A percentile compares a stretch with the other conserved stretches of the same genome.
These are phyloP conservation scores for Criorhina ranunculi DNA, from an alignment of 2,888 invertebrate species.

Conservation along the genomic window DNA sequence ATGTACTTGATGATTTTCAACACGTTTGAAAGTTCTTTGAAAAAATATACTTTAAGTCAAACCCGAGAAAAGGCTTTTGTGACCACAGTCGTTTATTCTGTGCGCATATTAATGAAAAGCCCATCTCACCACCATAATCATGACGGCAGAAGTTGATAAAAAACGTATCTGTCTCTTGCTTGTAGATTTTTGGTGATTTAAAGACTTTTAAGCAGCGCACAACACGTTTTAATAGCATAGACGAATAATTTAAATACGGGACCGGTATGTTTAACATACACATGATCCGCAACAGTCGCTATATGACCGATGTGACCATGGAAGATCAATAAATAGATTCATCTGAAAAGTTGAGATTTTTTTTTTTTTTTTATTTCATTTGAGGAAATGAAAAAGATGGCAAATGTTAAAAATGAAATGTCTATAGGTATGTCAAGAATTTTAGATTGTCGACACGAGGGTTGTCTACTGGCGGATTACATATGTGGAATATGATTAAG, in stretches of 20 bases:
- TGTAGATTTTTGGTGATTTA: conserved; percentile 38
- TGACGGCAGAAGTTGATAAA: conserved; percentile 12
- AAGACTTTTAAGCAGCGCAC: conserved; percentile 14
- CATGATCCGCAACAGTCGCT: conserved; percentile 29
- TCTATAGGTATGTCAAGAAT: conserved; percentile 19
- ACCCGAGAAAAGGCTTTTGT: conserved; percentile 3
- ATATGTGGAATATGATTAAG: neutral
- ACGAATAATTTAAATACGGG: conserved; percentile 31
- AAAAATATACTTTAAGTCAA: conserved; percentile 44
- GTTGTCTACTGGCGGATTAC: neutral
- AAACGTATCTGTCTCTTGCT: conserved; percentile 30
- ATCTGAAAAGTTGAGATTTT: conserved; percentile 9
- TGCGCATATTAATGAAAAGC: conserved; percentile 47
- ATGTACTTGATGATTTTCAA: conserved; percentile 49
- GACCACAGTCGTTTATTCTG: conserved; percentile 15
- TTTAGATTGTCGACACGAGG: conserved; percentile 17
- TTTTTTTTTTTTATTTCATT: neutral
- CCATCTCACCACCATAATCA: conserved; percentile 2
- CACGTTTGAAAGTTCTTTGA: conserved; percentile 66
- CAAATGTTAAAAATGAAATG: neutral
- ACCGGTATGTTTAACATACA: conserved; percentile 66
- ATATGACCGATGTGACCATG: conserved; percentile 56
- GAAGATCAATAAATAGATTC: conserved; percentile 42
- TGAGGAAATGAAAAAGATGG: conserved; percentile 13
- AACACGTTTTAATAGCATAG: conserved; percentile 42